Base-by-base conservation (phyloP, 2,113 vertebrate species). In the Sphaerodactylus townsendi region DNA sequence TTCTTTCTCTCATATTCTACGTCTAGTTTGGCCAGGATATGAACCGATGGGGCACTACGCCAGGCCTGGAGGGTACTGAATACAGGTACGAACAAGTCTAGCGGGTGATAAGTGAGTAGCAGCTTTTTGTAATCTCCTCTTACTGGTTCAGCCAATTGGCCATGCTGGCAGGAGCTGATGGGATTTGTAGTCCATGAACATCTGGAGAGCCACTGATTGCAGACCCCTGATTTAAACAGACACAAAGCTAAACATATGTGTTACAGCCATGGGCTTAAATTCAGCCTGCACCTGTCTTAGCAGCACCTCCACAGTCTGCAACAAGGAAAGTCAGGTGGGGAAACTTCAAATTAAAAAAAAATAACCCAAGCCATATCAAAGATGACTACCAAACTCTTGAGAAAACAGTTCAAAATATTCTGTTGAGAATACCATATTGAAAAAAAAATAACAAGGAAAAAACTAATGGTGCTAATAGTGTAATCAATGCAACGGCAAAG, bases 341-440 rank as follows among this genome's bases (percentile, higher is more conserved):
- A 64, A 78, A 30, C 14, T 39, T 44, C 23, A 33, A 46, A 46
- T 89, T 66, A 35, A 39, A 39, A 77, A 17, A 14, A 8, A 81
- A 21, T 17, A 64, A 15, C 33, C 37, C 10, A n/a, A 2, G 33
- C 9, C 4, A 59, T 21, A 19, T 28, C 9, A 77, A 9, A 64
- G 64, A 2, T 77, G 70, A 44, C 23, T 74, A 28, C 21, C 46
- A 74, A 65, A 13, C 3, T 28, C 11, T 66, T 66, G 33, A 1
- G 30, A 81, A 72, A 33, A 28, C 41, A 14, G 83, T 81, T 76
- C 15, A 70, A 74, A 76, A 41, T 28, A 13, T 28, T 46, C 64
- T 81, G 35, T 56, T 79, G 69, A 17, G 86, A 79, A 44, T n/a
- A 90, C 62, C 79, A 86, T 13, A 4, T 77, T 85, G 46, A 4